Conservation (phyloP, 2,888 invertebrate species). For the Thera britannica region DNA sequence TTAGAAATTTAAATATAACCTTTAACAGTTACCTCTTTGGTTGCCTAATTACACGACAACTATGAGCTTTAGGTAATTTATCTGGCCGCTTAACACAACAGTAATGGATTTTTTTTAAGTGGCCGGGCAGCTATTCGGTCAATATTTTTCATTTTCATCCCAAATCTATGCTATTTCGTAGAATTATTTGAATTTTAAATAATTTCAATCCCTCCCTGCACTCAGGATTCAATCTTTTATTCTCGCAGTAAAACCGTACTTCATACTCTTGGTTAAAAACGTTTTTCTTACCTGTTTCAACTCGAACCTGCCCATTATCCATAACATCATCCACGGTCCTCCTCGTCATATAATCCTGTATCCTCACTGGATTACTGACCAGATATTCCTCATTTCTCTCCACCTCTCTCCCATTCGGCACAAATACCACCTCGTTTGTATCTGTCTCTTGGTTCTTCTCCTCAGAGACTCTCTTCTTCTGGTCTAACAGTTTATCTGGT, state of each 20-base stretch:
- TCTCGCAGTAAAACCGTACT: background rate
- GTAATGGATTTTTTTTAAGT: no score
- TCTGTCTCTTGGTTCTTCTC: conserved; percentile 8
- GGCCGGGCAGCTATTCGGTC: no score
- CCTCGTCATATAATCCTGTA: conserved; percentile 45
- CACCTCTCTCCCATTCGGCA: conserved; percentile 57
- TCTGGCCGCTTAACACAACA: no score
- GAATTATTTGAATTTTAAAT: no score
- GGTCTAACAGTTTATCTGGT: conserved; percentile 2
- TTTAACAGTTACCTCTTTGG: no score
- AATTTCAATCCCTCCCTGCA: no score
- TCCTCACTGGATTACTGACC: conserved; percentile 30
- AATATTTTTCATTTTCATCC: no score
- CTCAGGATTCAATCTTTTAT: background rate
- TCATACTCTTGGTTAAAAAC: background rate
- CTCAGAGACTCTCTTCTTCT: background rate
- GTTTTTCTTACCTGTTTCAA: conserved; percentile 50
- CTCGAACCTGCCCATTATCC: conserved; percentile 37
- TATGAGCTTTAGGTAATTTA: no score
- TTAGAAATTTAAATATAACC: no score
- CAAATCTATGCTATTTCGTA: no score
- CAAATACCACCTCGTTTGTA: conserved; percentile 56
- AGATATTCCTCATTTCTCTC: conserved; percentile 38
- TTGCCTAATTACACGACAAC: no score
- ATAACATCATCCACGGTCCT: conserved; percentile 49